Percentiles rank a stretch among this genome's conserved stretches.
These are phyloP conservation scores for Yponomeuta malinellus DNA, from an alignment of 2,888 invertebrate species.

Conservation along the genomic window DNA sequence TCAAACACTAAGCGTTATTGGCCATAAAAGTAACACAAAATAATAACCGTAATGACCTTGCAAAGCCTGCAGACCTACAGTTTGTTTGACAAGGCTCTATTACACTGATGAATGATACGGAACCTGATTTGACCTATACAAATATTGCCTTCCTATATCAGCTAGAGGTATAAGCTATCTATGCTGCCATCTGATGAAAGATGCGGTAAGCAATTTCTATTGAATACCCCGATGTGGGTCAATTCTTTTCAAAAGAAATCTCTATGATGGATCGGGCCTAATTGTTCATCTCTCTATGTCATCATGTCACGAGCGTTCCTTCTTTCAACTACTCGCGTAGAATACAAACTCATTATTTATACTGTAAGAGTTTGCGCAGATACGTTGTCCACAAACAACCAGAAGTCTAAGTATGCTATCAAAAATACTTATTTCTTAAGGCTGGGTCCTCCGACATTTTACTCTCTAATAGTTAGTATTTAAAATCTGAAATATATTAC, in stretches of 20 bases:
- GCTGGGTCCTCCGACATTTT: too few relatives aligned
- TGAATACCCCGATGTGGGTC: neutral
- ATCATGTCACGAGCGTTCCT: neutral
- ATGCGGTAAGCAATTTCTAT: neutral
- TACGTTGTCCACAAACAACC: neutral
- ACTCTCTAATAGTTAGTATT: too few relatives aligned
- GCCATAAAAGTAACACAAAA: too few relatives aligned
- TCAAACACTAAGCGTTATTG: too few relatives aligned
- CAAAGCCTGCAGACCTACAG: too few relatives aligned
- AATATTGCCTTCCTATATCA: neutral
- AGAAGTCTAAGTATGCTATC: neutral
- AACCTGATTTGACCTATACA: too few relatives aligned
- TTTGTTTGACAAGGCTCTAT: too few relatives aligned
- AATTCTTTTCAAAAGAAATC: neutral
- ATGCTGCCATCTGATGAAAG: neutral
- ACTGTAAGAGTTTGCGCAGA: neutral
- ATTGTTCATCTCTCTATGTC: neutral
- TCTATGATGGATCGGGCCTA: neutral
- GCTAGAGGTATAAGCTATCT: neutral
- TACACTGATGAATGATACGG: too few relatives aligned
- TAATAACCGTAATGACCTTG: too few relatives aligned
- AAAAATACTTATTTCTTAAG: too few relatives aligned
- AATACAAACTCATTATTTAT: constrained; percentile 1
- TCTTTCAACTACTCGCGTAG: neutral
- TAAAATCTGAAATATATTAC: too few relatives aligned